Conservation (phyloP, 1,140 invertebrate genomes). For the Micrasema longulum region DNA sequence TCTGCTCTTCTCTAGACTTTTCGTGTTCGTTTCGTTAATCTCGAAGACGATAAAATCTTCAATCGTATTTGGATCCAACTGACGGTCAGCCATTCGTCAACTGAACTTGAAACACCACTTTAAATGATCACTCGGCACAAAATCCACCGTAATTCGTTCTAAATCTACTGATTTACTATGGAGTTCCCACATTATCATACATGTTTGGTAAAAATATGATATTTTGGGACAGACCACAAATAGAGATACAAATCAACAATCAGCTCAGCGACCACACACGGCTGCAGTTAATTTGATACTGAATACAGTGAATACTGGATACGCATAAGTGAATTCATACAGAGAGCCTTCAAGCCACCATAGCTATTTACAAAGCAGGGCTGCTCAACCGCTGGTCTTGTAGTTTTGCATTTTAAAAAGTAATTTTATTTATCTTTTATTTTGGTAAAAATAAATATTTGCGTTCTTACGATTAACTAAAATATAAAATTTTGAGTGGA, state of each 20-base stretch:
- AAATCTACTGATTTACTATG: constrained; percentile 44
- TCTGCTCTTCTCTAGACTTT: too few relatives aligned
- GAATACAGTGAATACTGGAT: neutral
- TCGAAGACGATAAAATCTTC: too few relatives aligned
- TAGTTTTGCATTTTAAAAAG: too few relatives aligned
- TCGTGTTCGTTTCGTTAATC: too few relatives aligned
- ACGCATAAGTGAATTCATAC: neutral
- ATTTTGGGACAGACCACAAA: neutral
- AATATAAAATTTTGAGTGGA: too few relatives aligned
- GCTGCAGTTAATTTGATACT: neutral
- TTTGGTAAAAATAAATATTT: too few relatives aligned
- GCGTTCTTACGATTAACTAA: too few relatives aligned
- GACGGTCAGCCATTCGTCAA: constrained; percentile 58
- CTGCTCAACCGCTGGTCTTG: neutral
- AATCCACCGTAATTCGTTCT: constrained; percentile 56
- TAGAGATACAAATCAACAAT: neutral
- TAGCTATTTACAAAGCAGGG: neutral
- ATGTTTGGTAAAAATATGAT: constrained; percentile 52
- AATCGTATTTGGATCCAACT: too few relatives aligned
- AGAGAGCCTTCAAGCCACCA: neutral
- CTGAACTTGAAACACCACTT: constrained; percentile 67
- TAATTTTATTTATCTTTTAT: too few relatives aligned
- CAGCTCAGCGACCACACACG: neutral
- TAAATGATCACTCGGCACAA: constrained; percentile 62
- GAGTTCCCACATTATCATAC: constrained; percentile 62